Evolutionary conservation across 1,140 invertebrate species (phyloP).

Genomic region (Drosophila elegans): DNA sequence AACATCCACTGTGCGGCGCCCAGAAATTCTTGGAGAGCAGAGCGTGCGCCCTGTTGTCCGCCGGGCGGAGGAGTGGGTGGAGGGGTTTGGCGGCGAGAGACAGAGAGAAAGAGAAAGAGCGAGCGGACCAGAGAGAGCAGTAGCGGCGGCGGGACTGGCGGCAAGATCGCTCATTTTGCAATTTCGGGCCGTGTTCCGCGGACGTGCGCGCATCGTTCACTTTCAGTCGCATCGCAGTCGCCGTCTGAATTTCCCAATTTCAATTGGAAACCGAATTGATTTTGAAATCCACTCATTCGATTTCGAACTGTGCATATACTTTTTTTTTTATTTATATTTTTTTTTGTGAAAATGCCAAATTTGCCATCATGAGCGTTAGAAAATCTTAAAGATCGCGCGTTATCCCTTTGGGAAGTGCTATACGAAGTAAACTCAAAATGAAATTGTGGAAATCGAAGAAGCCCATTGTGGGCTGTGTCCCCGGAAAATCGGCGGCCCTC

Average conservation of each 20-base stretch:
- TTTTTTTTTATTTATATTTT: slow-evolving; percentile 15
- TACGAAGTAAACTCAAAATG: slow-evolving; percentile 47
- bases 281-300: slow-evolving; percentile 4
- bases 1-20: slow-evolving; percentile 21
- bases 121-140: too few relatives aligned
- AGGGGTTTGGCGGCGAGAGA: background rate
- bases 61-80: background rate
- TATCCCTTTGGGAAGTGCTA: background rate
- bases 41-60: slow-evolving; percentile 18
- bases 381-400: slow-evolving; percentile 5
- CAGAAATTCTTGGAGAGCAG: slow-evolving; percentile 33
- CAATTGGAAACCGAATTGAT: slow-evolving; percentile 15
- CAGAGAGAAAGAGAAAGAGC: background rate
- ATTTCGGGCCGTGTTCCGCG: slow-evolving; percentile 62
- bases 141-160: background rate
- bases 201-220: slow-evolving; percentile 48
- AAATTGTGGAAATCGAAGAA: slow-evolving; percentile 84
- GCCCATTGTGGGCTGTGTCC: slow-evolving; percentile 79
- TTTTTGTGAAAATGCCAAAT: slow-evolving; percentile 43
- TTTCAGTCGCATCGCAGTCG: slow-evolving; percentile 39
- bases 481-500: slow-evolving; percentile 68
- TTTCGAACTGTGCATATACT: slow-evolving; percentile 11
- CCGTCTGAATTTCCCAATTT: slow-evolving; percentile 17
- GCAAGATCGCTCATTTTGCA: slow-evolving; percentile 65
- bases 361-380: slow-evolving; percentile 29